Evolutionary conservation across 1,140 invertebrate species (phyloP).

Genomic region (Cryptotermes secundus): DNA sequence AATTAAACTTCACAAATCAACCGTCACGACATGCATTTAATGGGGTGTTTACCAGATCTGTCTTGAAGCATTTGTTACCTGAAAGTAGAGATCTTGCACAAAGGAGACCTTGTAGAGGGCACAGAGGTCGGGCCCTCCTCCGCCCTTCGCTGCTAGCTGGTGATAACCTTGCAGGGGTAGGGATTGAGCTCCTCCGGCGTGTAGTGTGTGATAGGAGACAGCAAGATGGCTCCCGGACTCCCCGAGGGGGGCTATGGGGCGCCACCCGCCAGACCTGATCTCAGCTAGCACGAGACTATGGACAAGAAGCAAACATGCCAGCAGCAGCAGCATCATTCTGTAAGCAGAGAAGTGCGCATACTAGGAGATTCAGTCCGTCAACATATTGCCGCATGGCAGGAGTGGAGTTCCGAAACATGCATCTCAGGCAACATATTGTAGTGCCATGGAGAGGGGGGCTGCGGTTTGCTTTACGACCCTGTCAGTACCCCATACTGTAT

Average conservation of each 20-base stretch:
- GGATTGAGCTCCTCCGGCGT: slow-evolving; percentile 30
- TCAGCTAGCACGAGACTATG: background rate
- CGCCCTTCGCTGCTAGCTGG: background rate
- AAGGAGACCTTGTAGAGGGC: slow-evolving; percentile 64
- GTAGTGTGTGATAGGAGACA: background rate
- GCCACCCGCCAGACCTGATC: background rate
- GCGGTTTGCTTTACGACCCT: too few species aligned
- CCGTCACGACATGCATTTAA: too few species aligned
- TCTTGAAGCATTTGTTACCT: too few species aligned
- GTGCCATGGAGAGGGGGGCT: too few species aligned
- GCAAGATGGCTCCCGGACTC: background rate
- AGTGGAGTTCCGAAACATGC: too few species aligned
- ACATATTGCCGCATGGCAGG: too few species aligned
- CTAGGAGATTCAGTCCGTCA: too few species aligned
- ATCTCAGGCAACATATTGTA: too few species aligned
- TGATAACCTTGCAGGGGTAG: background rate
- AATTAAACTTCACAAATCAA: too few species aligned
- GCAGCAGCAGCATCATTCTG: background rate
- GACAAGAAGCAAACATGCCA: background rate
- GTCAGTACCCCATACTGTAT: too few species aligned
- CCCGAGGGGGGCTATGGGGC: background rate
- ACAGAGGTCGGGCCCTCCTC: slow-evolving; percentile 52
- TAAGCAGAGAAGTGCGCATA: too few species aligned
- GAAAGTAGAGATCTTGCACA: slow-evolving; percentile 65
- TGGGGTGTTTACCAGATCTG: too few species aligned